Percentiles rank a stretch among this genome's conserved stretches.
phyloP scores from a whole-genome alignment of 2,797 vertebrate species.

The Hephaestus fuliginosus region DNA sequence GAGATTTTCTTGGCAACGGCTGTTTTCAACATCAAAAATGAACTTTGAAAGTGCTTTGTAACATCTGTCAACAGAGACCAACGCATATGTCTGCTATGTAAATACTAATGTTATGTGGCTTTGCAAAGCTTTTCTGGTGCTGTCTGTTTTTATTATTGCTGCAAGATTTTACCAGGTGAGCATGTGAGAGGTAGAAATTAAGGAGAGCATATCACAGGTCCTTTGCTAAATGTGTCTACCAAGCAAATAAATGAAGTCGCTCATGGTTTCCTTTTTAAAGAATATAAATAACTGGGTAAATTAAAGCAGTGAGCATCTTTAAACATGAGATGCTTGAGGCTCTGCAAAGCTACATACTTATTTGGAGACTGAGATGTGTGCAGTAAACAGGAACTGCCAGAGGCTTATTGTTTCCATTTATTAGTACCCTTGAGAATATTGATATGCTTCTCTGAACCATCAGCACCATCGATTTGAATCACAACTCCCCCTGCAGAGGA shows the following conservation, averaged over 20 bases:
- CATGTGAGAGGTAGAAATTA: neutral
- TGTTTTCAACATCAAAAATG: neutral
- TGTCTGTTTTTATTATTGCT: neutral
- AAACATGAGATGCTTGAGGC: neutral
- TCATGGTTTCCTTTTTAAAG: neutral
- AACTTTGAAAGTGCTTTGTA: neutral
- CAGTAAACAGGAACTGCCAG: neutral
- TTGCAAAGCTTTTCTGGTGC: neutral
- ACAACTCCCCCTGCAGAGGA: neutral
- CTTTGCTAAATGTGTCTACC: too few relatives aligned
- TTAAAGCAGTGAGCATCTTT: neutral
- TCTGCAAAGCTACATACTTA: neutral
- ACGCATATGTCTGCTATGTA: neutral
- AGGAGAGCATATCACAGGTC: neutral
- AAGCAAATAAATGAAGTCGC: neutral
- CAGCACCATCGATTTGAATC: constrained; percentile 20
- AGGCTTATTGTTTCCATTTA: constrained; percentile 6
- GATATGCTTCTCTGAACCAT: constrained; percentile 28
- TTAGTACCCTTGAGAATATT: constrained; percentile 19
- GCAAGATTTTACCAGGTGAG: too few relatives aligned
- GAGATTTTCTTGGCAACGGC: neutral
- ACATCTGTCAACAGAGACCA: neutral
- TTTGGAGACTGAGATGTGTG: neutral
- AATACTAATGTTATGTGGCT: neutral
- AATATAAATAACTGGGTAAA: neutral